Evolutionary conservation across 2,113 vertebrate genomes (phyloP), one percentile per base, ranked within the genome.

Genomic region (Strix aluco): DNA sequence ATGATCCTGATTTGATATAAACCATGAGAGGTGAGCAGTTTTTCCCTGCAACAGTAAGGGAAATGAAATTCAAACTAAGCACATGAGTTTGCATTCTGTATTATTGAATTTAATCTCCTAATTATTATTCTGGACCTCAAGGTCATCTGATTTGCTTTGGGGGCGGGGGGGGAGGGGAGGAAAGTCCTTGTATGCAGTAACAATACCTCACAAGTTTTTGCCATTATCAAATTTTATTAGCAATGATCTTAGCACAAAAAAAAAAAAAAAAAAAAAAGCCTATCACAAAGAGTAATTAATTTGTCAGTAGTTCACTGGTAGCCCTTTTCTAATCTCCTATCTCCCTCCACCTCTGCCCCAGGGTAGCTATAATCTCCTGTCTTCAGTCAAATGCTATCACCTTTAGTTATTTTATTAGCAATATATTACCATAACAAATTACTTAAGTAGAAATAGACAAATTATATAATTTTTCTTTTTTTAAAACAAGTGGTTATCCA

Each of bases 121-220:
- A 44, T 59, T 86, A 82, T 55, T 82, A 59, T 73, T 65, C 19
- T 82, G 20, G 23, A 46, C 5, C 8, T 82, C 42, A 27, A 32
- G 49, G 34, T 63, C 2, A 1, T 42, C 19, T 8, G 4, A 38
- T 36, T 29, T 42, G 26, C 70, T 47, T 13, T 0, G 11, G 2
- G 18, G 4, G 11, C 3, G 44, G 4, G 5, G 15, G 20, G 11
- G 5, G 15, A 20, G 11, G 6, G 2, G 11, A 38, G 10, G 22
- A 63, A 73, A 47, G 26, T 44, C 19, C 12, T 32, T 46, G 27
- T 26, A 19, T 65, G 13, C 13, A 23, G 20, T 66, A 47, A 79
- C 6, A 83, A 8, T 65, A 49, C 27, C 57, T 62, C 12, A 36
- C 19, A 91, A 78, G 13, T 62, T 88, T 74, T 51, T 77, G 9